phyloP scores from a whole-genome alignment of 1,140 invertebrate species.

The Eurytemora carolleeae region DNA sequence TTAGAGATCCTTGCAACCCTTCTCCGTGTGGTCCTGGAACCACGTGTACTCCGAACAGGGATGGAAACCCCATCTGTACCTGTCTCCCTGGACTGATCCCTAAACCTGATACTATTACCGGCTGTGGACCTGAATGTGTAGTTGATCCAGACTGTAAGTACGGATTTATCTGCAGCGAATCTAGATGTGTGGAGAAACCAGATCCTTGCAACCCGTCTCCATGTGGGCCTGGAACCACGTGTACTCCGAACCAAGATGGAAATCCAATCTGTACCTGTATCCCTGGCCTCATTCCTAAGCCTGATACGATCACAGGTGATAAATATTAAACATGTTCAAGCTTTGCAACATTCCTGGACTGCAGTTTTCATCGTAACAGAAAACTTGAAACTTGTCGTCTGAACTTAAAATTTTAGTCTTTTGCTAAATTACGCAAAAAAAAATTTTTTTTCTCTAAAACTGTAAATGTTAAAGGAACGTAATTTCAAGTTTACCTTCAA shows the following conservation, averaged over 20 bases:
- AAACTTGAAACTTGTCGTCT: too few species aligned
- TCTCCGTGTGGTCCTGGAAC: conserved; percentile 13
- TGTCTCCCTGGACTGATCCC: conserved; percentile 4
- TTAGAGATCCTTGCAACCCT: conserved; percentile 10
- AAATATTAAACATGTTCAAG: too few species aligned
- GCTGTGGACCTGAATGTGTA: conserved; percentile 13
- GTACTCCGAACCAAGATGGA: conserved; percentile 39
- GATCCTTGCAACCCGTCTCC: conserved; percentile 33
- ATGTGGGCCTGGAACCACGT: conserved; percentile 49
- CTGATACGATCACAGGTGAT: conserved; percentile 25
- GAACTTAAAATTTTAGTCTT: too few species aligned
- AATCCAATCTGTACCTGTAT: conserved; percentile 50
- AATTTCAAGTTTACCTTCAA: too few species aligned
- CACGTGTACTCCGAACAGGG: neutral
- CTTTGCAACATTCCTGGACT: too few species aligned
- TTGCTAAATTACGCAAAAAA: too few species aligned
- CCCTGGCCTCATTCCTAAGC: conserved; percentile 23
- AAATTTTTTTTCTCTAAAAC: too few species aligned
- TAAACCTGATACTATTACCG: conserved; percentile 14
- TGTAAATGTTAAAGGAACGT: too few species aligned
- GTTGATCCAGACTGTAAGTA: conserved; percentile 9
- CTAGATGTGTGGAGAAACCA: conserved; percentile 39
- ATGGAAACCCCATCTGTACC: conserved; percentile 10
- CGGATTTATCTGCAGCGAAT: conserved; percentile 30
- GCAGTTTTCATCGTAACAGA: too few species aligned